A percentile compares a stretch with the other conserved stretches of the same genome.
These are phyloP conservation scores for Zhengitettix transpicula DNA, from an alignment of 2,888 invertebrate species.

Conservation along the genomic window DNA sequence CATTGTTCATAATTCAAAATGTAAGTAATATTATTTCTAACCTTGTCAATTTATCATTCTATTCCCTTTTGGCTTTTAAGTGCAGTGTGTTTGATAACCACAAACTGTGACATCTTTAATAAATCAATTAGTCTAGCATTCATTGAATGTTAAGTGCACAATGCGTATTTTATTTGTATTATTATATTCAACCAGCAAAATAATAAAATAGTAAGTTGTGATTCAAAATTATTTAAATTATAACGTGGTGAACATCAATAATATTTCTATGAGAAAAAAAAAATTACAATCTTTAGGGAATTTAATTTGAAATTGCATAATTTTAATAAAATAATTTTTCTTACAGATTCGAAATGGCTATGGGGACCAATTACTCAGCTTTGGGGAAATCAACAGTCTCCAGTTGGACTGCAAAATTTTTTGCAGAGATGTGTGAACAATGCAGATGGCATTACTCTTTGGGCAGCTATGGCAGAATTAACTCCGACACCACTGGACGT, in stretches of 20 bases:
- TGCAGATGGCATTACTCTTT: slow-evolving; percentile 14
- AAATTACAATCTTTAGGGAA: not conserved
- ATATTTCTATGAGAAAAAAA: not conserved
- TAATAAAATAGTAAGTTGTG: too few species aligned
- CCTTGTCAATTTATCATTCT: too few species aligned
- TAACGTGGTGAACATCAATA: not conserved
- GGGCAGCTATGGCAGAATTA: slow-evolving; percentile 34
- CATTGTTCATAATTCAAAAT: too few species aligned
- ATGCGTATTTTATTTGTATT: too few species aligned
- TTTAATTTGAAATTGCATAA: not conserved
- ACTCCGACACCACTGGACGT: slow-evolving; percentile 28
- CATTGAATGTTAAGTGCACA: too few species aligned
- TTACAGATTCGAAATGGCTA: slow-evolving; percentile 37
- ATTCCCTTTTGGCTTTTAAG: too few species aligned
- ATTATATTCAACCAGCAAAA: too few species aligned
- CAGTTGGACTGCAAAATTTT: slow-evolving; percentile 23
- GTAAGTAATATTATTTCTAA: too few species aligned
- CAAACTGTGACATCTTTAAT: too few species aligned
- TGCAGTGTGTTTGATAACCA: too few species aligned
- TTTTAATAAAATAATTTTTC: not conserved
- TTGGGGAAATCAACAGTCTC: slow-evolving; percentile 38
- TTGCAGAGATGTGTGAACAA: slow-evolving; percentile 7
- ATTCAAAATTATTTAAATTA: too few species aligned
- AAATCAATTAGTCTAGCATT: too few species aligned
- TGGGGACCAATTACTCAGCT: slow-evolving; percentile 46